phyloP scores from a whole-genome alignment of 2,797 vertebrate genomes.

The Melanotaenia pygmaea region DNA sequence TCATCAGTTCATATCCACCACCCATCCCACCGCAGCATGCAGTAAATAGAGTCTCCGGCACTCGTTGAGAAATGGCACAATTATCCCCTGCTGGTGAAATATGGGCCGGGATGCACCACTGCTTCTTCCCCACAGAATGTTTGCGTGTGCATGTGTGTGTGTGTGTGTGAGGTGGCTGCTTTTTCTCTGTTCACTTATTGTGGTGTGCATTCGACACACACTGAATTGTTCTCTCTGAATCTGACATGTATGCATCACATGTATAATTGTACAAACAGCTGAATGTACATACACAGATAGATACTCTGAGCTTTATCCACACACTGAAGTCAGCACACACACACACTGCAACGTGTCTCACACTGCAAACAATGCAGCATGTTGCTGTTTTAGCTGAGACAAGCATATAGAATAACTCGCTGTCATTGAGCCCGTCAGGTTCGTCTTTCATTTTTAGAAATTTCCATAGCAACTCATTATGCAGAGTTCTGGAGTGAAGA shows the following conservation, averaged over 20 bases:
- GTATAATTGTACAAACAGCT: conserved; percentile 24
- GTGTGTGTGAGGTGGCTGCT: conserved; percentile 26
- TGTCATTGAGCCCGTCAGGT: conserved; percentile 59
- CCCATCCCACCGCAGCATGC: conserved; percentile 79
- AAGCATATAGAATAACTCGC: conserved; percentile 65
- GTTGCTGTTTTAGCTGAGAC: conserved; percentile 65
- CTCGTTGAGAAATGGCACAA: conserved; percentile 84
- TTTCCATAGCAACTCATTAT: conserved; percentile 23
- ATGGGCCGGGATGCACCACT: conserved; percentile 80
- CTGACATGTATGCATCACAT: conserved; percentile 33
- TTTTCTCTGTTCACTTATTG: conserved; percentile 44
- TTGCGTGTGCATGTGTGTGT: conserved; percentile 41
- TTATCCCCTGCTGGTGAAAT: conserved; percentile 84
- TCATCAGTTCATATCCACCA: conserved; percentile 82
- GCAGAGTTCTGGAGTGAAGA: conserved; percentile 6
- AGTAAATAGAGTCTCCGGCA: conserved; percentile 83
- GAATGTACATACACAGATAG: background rate
- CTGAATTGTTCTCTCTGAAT: conserved; percentile 42
- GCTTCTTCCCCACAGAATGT: conserved; percentile 71
- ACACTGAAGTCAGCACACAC: background rate
- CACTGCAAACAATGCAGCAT: conserved; percentile 48
- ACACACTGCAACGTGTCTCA: conserved; percentile 16
- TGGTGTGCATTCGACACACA: conserved; percentile 50
- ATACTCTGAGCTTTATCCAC: background rate
- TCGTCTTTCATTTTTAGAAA: conserved; percentile 28